Base-by-base conservation (phyloP, 2,888 invertebrate genomes). In the Lasioglossum zephyrum region DNA sequence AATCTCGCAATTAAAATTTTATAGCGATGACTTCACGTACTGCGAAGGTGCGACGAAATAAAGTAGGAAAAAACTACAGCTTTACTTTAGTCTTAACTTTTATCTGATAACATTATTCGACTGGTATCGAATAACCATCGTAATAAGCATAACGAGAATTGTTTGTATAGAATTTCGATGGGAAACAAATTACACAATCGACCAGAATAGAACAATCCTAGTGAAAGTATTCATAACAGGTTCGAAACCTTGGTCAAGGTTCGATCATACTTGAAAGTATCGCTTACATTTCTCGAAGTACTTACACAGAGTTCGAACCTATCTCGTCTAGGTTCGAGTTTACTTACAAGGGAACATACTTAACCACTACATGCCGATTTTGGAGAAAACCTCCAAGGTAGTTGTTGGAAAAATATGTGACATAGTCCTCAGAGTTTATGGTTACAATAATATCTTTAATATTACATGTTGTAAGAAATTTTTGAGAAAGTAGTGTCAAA, bases 261-360 rank as follows among this genome's bases (percentile, higher is more conserved):
- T 73, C 47, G 47, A 73, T 73, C 26, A 73, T 49, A 73, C 44
- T 18, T 73, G 18, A 44, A 73, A 31, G 73, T 73, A 73, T 26
- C 47, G 44, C 8, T 47, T 47, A 72, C 44, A 44, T 44, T 72
- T 72, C 47, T 49, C 4, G 13, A 47, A 26, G 47, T 47, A 73
- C 44, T 47, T 73, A 31, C 47, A 47, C 2, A n/a, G 72, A 31
- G 18, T 18, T 49, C 26, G 47, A 73, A 26, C 47, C 47, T 22
- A 31, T 47, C 73, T 73, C 31, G 44, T 44, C 26, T 73, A 49
- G 44, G 26, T 73, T 49, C 73, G 26, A 44, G 44, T 73, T 44
- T 73, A 73, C 47, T 49, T 73, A 26, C 41, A 73, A 66, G 66
- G 60, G 26, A 60, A n/a, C 60, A 60, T 60, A 60, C 60, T 60